Percentiles rank a stretch among this genome's conserved stretches.
phyloP scores from a whole-genome alignment of 2,113 vertebrate species.

The Odocoileus hemionus region DNA sequence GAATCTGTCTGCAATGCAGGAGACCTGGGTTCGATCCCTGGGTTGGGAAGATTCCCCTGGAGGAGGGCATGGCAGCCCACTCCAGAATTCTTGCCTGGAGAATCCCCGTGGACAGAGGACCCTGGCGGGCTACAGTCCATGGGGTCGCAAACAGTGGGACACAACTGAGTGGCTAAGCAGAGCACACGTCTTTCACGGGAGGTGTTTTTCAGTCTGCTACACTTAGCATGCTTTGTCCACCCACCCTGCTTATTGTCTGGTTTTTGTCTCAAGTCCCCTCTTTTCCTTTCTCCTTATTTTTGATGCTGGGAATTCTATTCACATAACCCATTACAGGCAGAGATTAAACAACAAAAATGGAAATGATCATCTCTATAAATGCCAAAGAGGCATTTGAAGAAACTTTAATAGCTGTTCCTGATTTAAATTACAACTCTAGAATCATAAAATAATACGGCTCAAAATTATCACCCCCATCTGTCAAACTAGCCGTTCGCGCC shows the following conservation, averaged over 20 bases:
- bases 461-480: conserved; percentile 7
- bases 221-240: not conserved
- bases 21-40: not conserved
- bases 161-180: not conserved
- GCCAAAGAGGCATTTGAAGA: conserved; percentile 29
- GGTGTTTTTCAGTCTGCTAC: not conserved
- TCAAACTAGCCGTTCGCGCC: not conserved
- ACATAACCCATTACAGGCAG: not conserved
- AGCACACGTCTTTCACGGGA: not conserved
- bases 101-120: not conserved
- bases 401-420: conserved; percentile 43
- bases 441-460: conserved; percentile 35
- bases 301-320: conserved; percentile 34
- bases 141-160: not conserved
- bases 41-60: not conserved
- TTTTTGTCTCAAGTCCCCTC: not conserved
- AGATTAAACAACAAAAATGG: conserved; percentile 22
- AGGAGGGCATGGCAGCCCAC: not conserved
- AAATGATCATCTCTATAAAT: conserved; percentile 34
- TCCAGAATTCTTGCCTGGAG: not conserved
- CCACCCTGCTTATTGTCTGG: not conserved
- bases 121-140: not conserved
- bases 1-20: not conserved
- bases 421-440: conserved; percentile 37
- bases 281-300: not conserved